Conservation (phyloP, 2,888 invertebrate genomes). For the Yponomeuta cagnagella region DNA sequence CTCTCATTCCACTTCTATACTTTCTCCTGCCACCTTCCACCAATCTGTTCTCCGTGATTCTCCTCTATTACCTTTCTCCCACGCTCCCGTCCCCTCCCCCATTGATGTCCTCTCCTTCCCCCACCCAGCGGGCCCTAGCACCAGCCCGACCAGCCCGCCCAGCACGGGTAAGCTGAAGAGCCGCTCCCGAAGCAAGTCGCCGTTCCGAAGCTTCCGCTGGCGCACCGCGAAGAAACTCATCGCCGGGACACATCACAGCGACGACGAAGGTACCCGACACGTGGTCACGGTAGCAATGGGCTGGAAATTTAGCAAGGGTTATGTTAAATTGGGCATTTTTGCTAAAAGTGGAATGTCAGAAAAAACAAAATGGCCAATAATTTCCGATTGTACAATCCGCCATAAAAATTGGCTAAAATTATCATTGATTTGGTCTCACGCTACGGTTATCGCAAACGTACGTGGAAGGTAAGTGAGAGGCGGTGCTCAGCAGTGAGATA, state of each 20-base stretch:
- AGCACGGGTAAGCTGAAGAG: conserved; percentile 83
- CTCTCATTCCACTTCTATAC: not conserved
- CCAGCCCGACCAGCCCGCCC: conserved; percentile 60
- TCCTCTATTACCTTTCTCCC: no score
- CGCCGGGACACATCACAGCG: conserved; percentile 83
- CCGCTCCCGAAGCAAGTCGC: conserved; percentile 94
- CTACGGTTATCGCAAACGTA: no score
- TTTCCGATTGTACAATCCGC: no score
- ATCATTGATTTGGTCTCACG: no score
- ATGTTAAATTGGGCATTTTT: not conserved
- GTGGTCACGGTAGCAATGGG: conserved; percentile 28
- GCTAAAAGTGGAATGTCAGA: no score
- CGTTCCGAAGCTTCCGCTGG: conserved; percentile 95
- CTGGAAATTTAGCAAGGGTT: not conserved
- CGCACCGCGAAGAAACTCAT: conserved; percentile 84
- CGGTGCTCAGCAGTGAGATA: no score
- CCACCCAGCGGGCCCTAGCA: conserved; percentile 58
- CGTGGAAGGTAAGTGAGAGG: no score
- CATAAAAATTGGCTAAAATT: no score
- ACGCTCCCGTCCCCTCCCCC: not conserved
- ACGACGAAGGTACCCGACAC: conserved; percentile 83
- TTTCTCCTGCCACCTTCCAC: no score
- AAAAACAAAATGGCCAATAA: no score
- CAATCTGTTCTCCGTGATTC: no score
- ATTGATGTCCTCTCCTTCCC: conserved; percentile 31